Conservation (phyloP, 2,113 vertebrate genomes). For the Macrotus californicus region DNA sequence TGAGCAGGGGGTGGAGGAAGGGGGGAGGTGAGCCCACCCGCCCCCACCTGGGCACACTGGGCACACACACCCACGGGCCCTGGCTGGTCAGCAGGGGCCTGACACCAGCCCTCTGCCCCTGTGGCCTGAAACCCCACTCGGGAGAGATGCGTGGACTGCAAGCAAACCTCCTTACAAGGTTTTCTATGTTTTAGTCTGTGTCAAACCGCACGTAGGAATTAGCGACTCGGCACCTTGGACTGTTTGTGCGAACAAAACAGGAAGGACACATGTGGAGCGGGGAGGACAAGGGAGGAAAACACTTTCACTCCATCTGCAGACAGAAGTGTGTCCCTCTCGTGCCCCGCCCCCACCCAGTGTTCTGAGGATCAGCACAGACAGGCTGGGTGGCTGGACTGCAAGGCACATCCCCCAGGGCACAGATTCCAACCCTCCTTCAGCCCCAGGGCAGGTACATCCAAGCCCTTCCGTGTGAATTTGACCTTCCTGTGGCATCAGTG, state of each 20-base stretch:
- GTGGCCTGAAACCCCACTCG: background rate
- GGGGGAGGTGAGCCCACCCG: background rate
- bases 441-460: accelerated
- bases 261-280: accelerated
- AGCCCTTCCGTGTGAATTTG: accelerated
- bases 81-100: background rate
- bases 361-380: accelerated
- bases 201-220: too few relatives aligned
- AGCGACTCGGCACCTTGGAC: accelerated
- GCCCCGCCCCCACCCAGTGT: accelerated
- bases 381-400: accelerated
- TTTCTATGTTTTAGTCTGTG: background rate
- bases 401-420: accelerated
- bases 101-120: background rate
- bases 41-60: background rate
- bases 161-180: background rate
- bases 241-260: too few relatives aligned
- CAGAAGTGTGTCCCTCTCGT: accelerated
- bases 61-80: background rate
- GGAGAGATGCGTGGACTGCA: background rate
- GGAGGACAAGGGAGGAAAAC: background rate
- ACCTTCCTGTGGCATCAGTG: accelerated
- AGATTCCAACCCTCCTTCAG: accelerated
- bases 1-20: background rate
- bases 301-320: accelerated